These are phyloP conservation scores for Astyanax mexicanus DNA, from an alignment of 2,797 vertebrate species.

Conservation along the genomic window DNA sequence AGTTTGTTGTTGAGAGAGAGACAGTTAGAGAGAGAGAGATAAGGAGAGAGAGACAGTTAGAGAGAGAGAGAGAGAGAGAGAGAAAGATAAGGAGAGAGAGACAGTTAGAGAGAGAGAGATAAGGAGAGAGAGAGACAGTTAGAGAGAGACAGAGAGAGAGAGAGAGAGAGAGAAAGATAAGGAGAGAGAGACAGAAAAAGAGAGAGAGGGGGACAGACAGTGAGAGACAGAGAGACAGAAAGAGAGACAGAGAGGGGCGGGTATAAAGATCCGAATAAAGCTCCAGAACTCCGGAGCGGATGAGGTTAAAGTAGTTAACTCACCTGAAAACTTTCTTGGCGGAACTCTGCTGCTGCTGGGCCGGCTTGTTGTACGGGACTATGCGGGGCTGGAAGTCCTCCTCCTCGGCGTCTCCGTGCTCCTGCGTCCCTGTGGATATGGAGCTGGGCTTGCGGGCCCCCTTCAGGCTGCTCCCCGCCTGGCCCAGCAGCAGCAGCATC, in stretches of 20 bases:
- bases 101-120: too few species aligned
- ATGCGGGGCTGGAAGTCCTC: slow-evolving; percentile 88
- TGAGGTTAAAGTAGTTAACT: too few species aligned
- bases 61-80: neutral
- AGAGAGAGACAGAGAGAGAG: too few species aligned
- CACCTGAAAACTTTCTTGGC: slow-evolving; percentile 94
- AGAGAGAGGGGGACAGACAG: too few species aligned
- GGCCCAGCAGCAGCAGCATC: slow-evolving; percentile 47
- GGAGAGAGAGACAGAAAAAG: neutral
- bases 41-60: neutral
- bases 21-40: neutral
- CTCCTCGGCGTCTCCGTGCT: slow-evolving; percentile 68
- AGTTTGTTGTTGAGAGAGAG: too few species aligned
- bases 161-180: neutral
- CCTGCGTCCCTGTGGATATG: slow-evolving; percentile 70
- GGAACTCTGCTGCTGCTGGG: slow-evolving; percentile 73
- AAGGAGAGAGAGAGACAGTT: neutral
- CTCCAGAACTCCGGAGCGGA: neutral
- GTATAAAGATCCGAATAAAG: slow-evolving; percentile 8
- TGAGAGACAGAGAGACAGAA: neutral
- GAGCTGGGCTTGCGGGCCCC: slow-evolving; percentile 90
- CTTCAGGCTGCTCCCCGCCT: slow-evolving; percentile 69
- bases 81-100: too few species aligned
- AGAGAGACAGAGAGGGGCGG: slow-evolving; percentile 3
- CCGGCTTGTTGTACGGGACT: slow-evolving; percentile 84